These are phyloP conservation scores for Lamproptera curius DNA, from an alignment of 2,888 invertebrate species.

Conservation along the genomic window DNA sequence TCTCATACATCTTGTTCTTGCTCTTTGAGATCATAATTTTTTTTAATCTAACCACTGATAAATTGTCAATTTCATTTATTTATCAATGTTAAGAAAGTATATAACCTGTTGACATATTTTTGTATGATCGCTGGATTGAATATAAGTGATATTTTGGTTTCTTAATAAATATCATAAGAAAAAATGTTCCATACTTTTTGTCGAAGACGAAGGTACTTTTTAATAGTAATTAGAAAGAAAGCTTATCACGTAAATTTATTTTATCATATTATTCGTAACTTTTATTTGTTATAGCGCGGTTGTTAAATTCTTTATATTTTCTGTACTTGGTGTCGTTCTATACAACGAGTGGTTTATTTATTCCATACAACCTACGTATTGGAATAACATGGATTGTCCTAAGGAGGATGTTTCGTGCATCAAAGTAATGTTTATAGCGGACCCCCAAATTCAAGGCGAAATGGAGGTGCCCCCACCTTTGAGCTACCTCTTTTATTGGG, in stretches of 20 bases:
- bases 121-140: no score
- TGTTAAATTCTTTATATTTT: slow-evolving; percentile 50
- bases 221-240: not conserved
- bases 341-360: slow-evolving; percentile 80
- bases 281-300: slow-evolving; percentile 38
- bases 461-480: slow-evolving; percentile 82
- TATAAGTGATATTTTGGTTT: no score
- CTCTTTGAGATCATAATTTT: no score
- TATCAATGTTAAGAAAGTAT: no score
- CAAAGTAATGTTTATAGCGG: slow-evolving; percentile 87
- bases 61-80: no score
- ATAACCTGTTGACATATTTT: no score
- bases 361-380: slow-evolving; percentile 50
- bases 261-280: not conserved
- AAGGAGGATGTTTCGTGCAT: slow-evolving; percentile 70
- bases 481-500: slow-evolving; percentile 87
- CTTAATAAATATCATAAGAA: not conserved
- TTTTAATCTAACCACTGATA: no score
- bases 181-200: slow-evolving; percentile 21
- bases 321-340: slow-evolving; percentile 45
- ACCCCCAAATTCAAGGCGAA: slow-evolving; percentile 95
- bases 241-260: not conserved
- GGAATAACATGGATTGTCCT: slow-evolving; percentile 70
- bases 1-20: no score
- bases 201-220: slow-evolving; percentile 24